Percentiles rank a stretch among this genome's conserved stretches.
Conservation (phyloP, 2,113 vertebrate genomes). For the Accipiter cooperii region DNA sequence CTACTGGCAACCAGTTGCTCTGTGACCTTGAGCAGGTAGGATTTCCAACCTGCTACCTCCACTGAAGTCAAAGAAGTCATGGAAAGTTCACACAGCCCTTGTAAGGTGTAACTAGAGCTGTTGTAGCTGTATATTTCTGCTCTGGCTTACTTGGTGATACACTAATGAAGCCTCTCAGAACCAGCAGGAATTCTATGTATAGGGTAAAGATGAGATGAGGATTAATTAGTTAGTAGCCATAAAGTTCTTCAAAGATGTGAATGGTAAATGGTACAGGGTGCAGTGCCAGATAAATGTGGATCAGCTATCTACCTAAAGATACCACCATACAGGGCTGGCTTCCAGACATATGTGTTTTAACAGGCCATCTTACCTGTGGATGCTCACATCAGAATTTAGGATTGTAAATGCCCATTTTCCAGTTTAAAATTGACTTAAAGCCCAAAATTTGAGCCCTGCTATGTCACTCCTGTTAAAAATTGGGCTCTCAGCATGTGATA, state of each 20-base stretch:
- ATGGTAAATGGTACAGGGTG: background rate
- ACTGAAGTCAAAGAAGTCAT: background rate
- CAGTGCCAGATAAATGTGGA: background rate
- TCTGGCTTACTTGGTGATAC: background rate
- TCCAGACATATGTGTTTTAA: background rate
- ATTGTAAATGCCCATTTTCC: background rate
- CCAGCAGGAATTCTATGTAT: background rate
- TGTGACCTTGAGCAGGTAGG: background rate
- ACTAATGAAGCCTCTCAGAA: background rate
- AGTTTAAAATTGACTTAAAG: background rate
- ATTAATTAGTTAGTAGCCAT: background rate
- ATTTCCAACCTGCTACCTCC: background rate
- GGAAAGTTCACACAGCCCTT: background rate
- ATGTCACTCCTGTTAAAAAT: background rate
- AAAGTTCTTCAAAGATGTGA: background rate
- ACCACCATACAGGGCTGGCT: background rate
- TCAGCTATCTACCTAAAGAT: background rate
- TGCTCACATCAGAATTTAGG: background rate
- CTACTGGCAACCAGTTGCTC: background rate
- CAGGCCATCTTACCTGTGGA: background rate
- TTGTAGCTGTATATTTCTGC: background rate
- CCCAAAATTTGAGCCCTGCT: background rate
- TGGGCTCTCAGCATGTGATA: background rate
- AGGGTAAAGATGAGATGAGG: background rate
- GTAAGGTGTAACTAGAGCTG: background rate